Conservation (phyloP, 2,113 vertebrate genomes). For the Sebastes fasciatus region DNA sequence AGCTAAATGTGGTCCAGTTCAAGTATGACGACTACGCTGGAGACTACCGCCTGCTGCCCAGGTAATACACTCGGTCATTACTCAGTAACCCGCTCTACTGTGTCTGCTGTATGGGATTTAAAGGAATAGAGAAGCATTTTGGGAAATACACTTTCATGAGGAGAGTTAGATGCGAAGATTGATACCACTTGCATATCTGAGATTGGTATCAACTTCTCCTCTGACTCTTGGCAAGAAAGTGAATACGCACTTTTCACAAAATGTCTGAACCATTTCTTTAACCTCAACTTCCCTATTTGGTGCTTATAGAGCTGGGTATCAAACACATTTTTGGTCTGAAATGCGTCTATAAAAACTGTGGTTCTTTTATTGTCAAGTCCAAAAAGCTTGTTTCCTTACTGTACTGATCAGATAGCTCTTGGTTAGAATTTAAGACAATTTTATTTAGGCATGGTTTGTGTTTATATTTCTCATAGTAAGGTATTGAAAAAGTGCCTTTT, state of each 20-base stretch:
- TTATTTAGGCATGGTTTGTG: background rate
- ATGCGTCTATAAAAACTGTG: background rate
- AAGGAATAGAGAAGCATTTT: background rate
- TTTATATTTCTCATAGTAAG: background rate
- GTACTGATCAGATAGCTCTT: background rate
- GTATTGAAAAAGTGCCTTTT: background rate
- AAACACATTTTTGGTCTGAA: background rate
- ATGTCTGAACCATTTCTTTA: background rate
- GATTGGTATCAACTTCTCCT: background rate
- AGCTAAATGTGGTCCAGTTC: conserved; percentile 93
- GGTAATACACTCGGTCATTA: conserved; percentile 82
- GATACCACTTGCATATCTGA: background rate
- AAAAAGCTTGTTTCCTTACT: no score
- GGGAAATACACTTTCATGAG: background rate
- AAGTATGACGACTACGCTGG: conserved; percentile 95
- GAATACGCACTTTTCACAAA: background rate
- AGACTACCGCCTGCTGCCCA: conserved; percentile 92
- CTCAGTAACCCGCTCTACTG: background rate
- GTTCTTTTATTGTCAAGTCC: no score
- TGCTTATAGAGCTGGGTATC: background rate
- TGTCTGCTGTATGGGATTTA: background rate
- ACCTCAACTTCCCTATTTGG: background rate
- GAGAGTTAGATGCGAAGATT: background rate
- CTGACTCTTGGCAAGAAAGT: background rate
- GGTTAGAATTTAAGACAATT: background rate